Conservation (phyloP, 2,113 vertebrate genomes). For the Tychaedon coryphoeus region DNA sequence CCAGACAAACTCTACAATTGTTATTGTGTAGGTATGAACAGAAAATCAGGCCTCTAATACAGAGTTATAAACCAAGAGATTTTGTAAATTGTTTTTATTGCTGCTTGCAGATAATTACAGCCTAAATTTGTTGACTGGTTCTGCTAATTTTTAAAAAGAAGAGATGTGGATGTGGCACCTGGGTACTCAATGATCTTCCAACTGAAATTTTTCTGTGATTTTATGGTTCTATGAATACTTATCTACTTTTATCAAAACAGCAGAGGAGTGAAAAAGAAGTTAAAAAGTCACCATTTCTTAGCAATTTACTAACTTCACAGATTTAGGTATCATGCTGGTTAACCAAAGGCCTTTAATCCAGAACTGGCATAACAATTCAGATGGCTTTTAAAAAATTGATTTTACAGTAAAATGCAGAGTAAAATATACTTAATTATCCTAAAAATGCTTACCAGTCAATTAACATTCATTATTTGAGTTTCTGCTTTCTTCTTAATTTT, state of each 20-base stretch:
- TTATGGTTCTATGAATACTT: background rate
- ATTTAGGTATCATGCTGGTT: background rate
- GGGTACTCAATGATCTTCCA: background rate
- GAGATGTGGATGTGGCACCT: background rate
- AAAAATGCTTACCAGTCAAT: slow-evolving; percentile 48
- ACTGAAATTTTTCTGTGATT: background rate
- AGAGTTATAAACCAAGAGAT: background rate
- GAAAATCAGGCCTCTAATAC: background rate
- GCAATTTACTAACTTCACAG: background rate
- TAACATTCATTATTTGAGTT: slow-evolving; percentile 33
- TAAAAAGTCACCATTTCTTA: background rate
- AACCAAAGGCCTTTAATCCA: background rate
- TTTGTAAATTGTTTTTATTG: background rate
- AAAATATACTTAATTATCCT: slow-evolving; percentile 31
- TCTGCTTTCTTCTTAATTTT: slow-evolving; percentile 44
- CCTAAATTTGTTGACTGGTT: background rate
- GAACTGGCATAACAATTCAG: background rate
- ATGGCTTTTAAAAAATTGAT: background rate
- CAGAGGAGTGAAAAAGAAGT: background rate
- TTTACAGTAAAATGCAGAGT: slow-evolving; percentile 59
- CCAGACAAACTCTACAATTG: background rate
- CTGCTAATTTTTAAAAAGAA: background rate
- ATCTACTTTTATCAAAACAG: background rate
- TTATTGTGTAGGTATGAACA: background rate
- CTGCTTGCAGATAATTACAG: background rate